Percentiles rank a stretch among this genome's conserved stretches.
Evolutionary conservation across 53 echinoderm and acorn worm species (phyloP).

Genomic region (Antedon mediterranea): DNA sequence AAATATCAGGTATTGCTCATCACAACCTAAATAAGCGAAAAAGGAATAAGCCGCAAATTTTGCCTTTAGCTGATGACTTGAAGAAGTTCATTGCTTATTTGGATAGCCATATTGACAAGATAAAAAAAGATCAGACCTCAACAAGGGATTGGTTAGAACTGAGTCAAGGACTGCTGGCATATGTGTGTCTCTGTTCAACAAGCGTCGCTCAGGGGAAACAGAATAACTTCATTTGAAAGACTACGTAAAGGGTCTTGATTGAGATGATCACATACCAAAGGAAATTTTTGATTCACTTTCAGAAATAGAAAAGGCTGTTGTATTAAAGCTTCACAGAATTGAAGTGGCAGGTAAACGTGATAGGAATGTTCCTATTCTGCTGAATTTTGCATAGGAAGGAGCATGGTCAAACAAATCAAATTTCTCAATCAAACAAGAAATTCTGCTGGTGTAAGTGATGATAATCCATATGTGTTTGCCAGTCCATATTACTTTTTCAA

Average conservation of each 20-base stretch:
- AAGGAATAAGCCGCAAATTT: conserved; percentile 24
- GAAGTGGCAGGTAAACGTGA: neutral
- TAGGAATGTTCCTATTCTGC: no score
- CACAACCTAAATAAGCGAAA: conserved; percentile 36
- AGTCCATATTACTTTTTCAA: conserved; percentile 7
- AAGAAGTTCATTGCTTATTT: conserved; percentile 27
- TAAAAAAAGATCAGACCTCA: conserved; percentile 11
- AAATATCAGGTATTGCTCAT: conserved; percentile 38
- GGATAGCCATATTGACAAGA: conserved; percentile 1
- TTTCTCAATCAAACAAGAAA: conserved; percentile 16
- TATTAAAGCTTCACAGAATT: no score
- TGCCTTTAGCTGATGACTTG: conserved; percentile 48
- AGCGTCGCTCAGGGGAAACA: conserved; percentile 49
- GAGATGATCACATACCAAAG: no score
- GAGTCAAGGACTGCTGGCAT: conserved; percentile 21
- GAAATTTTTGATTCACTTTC: no score
- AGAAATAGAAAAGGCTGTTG: no score
- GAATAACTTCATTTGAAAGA: no score
- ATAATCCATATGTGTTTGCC: conserved; percentile 43
- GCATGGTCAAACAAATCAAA: conserved; percentile 20
- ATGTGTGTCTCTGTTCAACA: conserved; percentile 45
- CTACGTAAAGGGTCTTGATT: no score
- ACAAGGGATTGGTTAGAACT: conserved; percentile 18
- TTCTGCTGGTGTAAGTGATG: conserved; percentile 12
- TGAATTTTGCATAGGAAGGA: no score